Percentiles rank a stretch among this genome's conserved stretches.
Conservation (phyloP, 2,888 invertebrate species). For the Drosophila peninsularis region DNA sequence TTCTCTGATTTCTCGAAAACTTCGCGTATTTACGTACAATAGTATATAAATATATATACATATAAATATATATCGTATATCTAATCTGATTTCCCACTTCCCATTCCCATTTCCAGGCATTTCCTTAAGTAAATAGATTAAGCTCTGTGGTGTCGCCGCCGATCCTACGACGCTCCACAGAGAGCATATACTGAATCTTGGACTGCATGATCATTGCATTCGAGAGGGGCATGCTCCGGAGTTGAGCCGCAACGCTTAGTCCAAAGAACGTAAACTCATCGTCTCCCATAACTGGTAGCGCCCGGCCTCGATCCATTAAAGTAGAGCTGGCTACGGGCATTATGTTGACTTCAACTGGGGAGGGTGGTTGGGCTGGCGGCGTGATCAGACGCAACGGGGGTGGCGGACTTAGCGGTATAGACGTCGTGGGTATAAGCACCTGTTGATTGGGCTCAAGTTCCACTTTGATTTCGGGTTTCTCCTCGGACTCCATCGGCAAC, state of each 20-base stretch:
- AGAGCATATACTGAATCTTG: constrained; percentile 62
- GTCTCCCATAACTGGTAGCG: constrained; percentile 33
- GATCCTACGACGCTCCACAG: constrained; percentile 61
- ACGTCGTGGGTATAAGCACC: constrained; percentile 19
- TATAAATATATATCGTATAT: too few species aligned
- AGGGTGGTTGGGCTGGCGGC: constrained; percentile 5
- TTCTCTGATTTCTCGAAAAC: neutral
- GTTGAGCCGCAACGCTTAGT: constrained; percentile 63
- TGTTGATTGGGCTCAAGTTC: constrained; percentile 33
- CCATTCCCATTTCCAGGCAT: neutral
- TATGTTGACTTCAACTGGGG: neutral
- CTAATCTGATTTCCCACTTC: too few species aligned
- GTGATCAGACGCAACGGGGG: constrained; percentile 28
- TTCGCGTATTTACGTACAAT: neutral
- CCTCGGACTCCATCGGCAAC: constrained; percentile 20
- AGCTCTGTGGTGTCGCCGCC: constrained; percentile 41
- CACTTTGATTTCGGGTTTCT: constrained; percentile 20
- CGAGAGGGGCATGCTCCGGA: constrained; percentile 62
- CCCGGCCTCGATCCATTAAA: constrained; percentile 9
- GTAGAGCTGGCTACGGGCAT: neutral
- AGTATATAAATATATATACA: too few species aligned
- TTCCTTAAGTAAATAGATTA: constrained; percentile 4
- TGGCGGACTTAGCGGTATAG: constrained; percentile 11
- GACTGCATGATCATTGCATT: constrained; percentile 69
- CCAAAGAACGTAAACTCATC: constrained; percentile 72